These are phyloP conservation scores for Barbus barbus DNA, from an alignment of 2,113 vertebrate genomes.

Conservation along the genomic window DNA sequence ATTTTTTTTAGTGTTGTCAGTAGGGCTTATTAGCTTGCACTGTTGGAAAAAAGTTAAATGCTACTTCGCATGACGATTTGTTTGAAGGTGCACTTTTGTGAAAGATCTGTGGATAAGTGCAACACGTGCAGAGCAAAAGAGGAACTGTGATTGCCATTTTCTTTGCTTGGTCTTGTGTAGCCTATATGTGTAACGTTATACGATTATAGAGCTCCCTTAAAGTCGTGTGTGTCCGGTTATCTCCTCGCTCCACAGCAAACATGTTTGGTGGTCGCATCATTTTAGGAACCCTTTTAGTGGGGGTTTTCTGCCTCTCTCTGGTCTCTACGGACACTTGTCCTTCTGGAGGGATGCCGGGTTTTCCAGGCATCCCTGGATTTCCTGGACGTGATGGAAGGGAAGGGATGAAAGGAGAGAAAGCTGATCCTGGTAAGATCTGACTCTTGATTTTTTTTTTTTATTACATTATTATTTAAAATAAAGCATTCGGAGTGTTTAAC, in stretches of 20 bases:
- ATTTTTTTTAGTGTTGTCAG: too few relatives aligned
- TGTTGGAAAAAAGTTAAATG: not conserved
- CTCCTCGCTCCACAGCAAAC: not conserved
- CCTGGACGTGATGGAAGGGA: slow-evolving; percentile 86
- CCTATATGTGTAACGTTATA: too few relatives aligned
- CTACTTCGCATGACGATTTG: not conserved
- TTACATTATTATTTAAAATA: not conserved
- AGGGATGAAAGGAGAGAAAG: slow-evolving; percentile 72
- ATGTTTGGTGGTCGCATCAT: slow-evolving; percentile 41
- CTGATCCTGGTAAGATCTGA: slow-evolving; percentile 63
- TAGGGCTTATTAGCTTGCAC: not conserved
- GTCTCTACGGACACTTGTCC: slow-evolving; percentile 11
- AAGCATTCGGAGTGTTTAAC: not conserved
- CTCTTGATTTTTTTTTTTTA: too few relatives aligned
- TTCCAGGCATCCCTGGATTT: slow-evolving; percentile 81
- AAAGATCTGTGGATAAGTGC: not conserved
- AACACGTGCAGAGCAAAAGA: slow-evolving; percentile 32
- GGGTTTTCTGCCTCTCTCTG: slow-evolving; percentile 43
- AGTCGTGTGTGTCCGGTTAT: not conserved
- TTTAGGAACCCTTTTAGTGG: slow-evolving; percentile 25
- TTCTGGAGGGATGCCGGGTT: slow-evolving; percentile 72
- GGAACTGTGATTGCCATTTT: slow-evolving; percentile 35
- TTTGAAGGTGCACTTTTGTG: not conserved
- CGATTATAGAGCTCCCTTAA: not conserved
- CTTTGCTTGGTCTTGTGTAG: slow-evolving; percentile 6